Conservation (phyloP, 2,888 invertebrate genomes). For the Drosophila mulleri region DNA sequence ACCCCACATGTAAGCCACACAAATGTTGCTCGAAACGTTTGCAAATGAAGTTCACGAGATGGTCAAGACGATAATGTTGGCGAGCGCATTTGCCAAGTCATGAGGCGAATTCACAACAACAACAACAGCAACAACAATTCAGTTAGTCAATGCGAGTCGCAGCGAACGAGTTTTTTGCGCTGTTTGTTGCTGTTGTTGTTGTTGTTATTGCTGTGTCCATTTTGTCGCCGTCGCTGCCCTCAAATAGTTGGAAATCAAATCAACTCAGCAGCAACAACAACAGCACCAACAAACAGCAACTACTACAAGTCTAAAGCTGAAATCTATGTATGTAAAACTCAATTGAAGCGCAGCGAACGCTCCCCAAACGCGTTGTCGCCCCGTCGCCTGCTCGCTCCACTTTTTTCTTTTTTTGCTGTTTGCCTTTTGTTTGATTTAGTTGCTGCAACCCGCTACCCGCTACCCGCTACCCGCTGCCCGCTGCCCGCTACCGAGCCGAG, state of each 20-base stretch:
- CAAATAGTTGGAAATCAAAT: conserved; percentile 80
- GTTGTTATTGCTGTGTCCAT: conserved; percentile 61
- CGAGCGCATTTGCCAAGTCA: conserved; percentile 82
- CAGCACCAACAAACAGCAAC: conserved; percentile 20
- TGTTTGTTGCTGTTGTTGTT: conserved; percentile 20
- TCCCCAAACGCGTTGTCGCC: conserved; percentile 28
- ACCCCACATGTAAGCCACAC: conserved; percentile 9
- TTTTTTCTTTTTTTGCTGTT: conserved; percentile 65
- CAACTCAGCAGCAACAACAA: conserved; percentile 56
- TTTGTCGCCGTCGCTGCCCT: conserved; percentile 74
- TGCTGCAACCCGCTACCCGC: conserved; percentile 54
- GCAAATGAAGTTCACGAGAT: conserved; percentile 81
- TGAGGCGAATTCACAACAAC: conserved; percentile 60
- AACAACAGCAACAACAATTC: conserved; percentile 62
- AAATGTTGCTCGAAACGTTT: conserved; percentile 60
- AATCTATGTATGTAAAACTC: conserved; percentile 73
- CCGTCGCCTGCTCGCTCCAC: conserved; percentile 59
- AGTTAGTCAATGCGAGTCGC: conserved; percentile 63
- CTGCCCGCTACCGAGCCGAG: neutral
- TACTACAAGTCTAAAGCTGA: conserved; percentile 46
- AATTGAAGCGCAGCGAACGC: conserved; percentile 75
- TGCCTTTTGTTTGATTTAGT: conserved; percentile 80
- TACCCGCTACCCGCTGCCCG: neutral
- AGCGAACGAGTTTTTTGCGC: conserved; percentile 76
- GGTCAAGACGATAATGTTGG: conserved; percentile 80